Percentiles rank a stretch among this genome's conserved stretches.
phyloP scores from a whole-genome alignment of 92 coral and sea anemone species.

The Palythoa grandiflora region DNA sequence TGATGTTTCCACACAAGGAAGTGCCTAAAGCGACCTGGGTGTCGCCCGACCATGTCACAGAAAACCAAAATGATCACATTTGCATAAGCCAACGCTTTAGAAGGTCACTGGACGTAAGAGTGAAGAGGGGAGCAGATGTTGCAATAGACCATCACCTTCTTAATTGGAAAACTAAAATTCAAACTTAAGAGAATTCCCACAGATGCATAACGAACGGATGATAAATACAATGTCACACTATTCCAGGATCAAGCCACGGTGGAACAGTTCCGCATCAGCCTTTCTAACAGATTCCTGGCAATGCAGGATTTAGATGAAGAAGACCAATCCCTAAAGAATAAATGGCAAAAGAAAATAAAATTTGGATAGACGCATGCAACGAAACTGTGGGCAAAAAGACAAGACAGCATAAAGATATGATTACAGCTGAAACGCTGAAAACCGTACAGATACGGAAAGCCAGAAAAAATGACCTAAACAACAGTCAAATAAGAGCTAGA shows the following conservation, averaged over 20 bases:
- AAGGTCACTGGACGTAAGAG: conserved; percentile 33
- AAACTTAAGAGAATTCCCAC: conserved; percentile 27
- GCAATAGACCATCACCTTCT: conserved; percentile 27
- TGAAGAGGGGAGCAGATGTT: conserved; percentile 27
- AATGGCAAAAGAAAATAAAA: conserved; percentile 25
- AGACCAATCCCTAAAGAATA: conserved; percentile 27
- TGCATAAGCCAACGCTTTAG: conserved; percentile 15
- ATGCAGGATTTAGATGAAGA: not conserved
- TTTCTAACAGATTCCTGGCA: conserved; percentile 25
- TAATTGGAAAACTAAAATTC: conserved; percentile 18
- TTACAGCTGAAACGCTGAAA: conserved; percentile 22
- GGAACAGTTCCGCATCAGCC: conserved; percentile 4
- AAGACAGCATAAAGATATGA: not conserved
- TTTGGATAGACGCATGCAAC: not conserved
- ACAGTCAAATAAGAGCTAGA: conserved; percentile 12
- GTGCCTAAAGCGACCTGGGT: conserved; percentile 34
- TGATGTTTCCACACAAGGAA: conserved; percentile 16
- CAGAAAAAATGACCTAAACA: conserved; percentile 9
- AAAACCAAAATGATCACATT: conserved; percentile 36
- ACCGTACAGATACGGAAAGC: conserved; percentile 19
- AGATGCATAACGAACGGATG: conserved; percentile 1
- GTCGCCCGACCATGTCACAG: conserved; percentile 33
- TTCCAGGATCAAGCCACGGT: not conserved
- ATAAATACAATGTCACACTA: not conserved
- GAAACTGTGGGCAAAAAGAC: not conserved